Base-by-base conservation (phyloP, 2,888 invertebrate species). In the Thysanoteuthis rhombus region DNA sequence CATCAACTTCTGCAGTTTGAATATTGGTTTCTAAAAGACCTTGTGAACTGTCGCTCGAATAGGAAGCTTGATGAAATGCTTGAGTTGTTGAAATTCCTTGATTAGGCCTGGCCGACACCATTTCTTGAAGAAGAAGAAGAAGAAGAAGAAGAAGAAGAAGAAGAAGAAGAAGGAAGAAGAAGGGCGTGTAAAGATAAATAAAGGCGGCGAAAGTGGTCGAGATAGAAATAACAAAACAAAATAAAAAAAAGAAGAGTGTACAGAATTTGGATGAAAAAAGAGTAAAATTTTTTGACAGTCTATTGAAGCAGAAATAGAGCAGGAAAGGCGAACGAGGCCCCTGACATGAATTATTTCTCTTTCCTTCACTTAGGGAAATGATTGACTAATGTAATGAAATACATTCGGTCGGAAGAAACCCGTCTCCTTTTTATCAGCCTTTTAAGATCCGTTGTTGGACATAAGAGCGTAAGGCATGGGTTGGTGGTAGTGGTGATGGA, bases 311-410 rank as follows among this genome's bases (percentile, higher is more conserved):
- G 75, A 75, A 75, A 10, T n/a, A 16, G 22, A 75, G n/a, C 22
- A 16, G 19, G n/a, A n/a, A 75, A 6, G 58, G 32, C 25, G 32
- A 58, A 1, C 58, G 58, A 58, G 32, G 58, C 28, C n/a, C 2
- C 75, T n/a, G 75, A n/a, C 75, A 75, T 75, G 75, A 75, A 75
- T 75, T 75, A 75, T 75, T 75, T 19, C n/a, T n/a, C 36, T 75
- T n/a, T 75, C 75, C 36, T 75, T 75, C n/a, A 75, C 75, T 16
- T 36, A 16, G 16, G n/a, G 19, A n/a, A 36, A n/a, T n/a, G n/a
- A n/a, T 75, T n/a, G n/a, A 75, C 75, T 75, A 75, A 75, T n/a
- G n/a, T 75, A 75, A 75, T n/a, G n/a, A 75, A 75, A 75, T 75
- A 75, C n/a, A 75, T 75, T 75, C n/a, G 8, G 28, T 75, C n/a